phyloP scores from a whole-genome alignment of 2,888 invertebrate species.

The Cephus runcator region DNA sequence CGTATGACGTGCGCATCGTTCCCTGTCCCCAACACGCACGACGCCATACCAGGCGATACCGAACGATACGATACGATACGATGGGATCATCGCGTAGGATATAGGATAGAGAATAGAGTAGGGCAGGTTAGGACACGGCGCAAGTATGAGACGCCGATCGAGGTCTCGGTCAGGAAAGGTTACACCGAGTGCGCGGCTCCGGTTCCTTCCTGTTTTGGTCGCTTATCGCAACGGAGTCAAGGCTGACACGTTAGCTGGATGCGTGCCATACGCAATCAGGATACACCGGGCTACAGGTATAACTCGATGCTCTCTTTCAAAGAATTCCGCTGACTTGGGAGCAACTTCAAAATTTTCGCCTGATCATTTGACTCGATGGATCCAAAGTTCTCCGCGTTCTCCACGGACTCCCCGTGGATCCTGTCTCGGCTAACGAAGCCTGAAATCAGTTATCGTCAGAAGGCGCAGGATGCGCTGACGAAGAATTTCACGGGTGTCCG shows the following conservation, averaged over 20 bases:
- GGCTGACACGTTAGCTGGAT: slow-evolving; percentile 8
- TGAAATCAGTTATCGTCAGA: slow-evolving; percentile 41
- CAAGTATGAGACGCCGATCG: background rate
- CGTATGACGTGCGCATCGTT: background rate
- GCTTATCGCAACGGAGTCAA: slow-evolving; percentile 14
- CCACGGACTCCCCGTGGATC: background rate
- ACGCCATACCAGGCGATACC: background rate
- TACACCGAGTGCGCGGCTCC: background rate
- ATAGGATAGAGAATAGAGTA: no score
- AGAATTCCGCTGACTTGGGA: no score
- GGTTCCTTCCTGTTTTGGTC: slow-evolving; percentile 20
- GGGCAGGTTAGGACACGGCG: no score
- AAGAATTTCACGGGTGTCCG: slow-evolving; percentile 39
- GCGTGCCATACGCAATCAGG: background rate
- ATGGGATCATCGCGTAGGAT: no score
- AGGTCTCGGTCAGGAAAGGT: slow-evolving; percentile 1
- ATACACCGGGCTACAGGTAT: no score
- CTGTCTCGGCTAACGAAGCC: slow-evolving; percentile 31
- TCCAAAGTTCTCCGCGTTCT: background rate
- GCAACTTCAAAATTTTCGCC: slow-evolving; percentile 5
- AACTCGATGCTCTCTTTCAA: no score
- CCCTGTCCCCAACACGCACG: background rate
- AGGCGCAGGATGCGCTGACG: slow-evolving; percentile 24
- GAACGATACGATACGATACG: no score
- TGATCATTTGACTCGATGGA: slow-evolving; percentile 9